These are phyloP conservation scores for Clitarchus hookeri DNA, from an alignment of 2,888 invertebrate species.

Conservation along the genomic window DNA sequence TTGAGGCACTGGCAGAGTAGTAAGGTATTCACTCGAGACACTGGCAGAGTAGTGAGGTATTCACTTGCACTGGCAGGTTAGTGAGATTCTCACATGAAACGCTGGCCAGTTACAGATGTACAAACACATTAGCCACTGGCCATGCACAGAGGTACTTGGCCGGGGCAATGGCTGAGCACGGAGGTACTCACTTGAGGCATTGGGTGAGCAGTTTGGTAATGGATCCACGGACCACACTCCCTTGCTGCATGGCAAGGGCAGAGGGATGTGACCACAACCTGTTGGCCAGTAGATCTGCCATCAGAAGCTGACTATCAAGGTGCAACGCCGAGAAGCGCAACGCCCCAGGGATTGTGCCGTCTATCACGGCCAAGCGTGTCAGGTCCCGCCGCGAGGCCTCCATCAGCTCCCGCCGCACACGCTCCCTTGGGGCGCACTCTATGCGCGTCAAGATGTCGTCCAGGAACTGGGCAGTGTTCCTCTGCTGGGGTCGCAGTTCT, in stretches of 20 bases:
- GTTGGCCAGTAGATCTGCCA: constrained; percentile 56
- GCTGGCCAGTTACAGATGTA: too few relatives aligned
- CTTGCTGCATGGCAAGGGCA: constrained; percentile 54
- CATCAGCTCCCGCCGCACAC: constrained; percentile 63
- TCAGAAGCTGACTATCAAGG: constrained; percentile 65
- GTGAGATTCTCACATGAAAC: too few relatives aligned
- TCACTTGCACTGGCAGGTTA: too few relatives aligned
- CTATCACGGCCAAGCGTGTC: constrained; percentile 60
- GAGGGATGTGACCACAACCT: constrained; percentile 57
- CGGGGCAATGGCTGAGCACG: too few relatives aligned
- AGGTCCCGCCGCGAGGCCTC: constrained; percentile 70
- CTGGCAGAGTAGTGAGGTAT: too few relatives aligned
- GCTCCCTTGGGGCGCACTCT: constrained; percentile 61
- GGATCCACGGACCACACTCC: constrained; percentile 54
- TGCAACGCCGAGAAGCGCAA: constrained; percentile 82
- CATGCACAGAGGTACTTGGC: neutral
- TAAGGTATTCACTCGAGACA: too few relatives aligned
- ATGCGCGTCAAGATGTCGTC: constrained; percentile 74
- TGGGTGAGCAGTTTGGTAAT: constrained; percentile 56
- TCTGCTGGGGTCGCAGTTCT: constrained; percentile 44
- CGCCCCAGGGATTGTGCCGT: constrained; percentile 63
- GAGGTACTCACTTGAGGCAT: constrained; percentile 55
- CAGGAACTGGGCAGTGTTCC: constrained; percentile 71
- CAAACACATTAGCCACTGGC: too few relatives aligned
- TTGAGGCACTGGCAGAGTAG: too few relatives aligned